These are phyloP conservation scores for Holothuria leucospilota DNA, from an alignment of 53 echinoderm and acorn worm species.

Conservation along the genomic window DNA sequence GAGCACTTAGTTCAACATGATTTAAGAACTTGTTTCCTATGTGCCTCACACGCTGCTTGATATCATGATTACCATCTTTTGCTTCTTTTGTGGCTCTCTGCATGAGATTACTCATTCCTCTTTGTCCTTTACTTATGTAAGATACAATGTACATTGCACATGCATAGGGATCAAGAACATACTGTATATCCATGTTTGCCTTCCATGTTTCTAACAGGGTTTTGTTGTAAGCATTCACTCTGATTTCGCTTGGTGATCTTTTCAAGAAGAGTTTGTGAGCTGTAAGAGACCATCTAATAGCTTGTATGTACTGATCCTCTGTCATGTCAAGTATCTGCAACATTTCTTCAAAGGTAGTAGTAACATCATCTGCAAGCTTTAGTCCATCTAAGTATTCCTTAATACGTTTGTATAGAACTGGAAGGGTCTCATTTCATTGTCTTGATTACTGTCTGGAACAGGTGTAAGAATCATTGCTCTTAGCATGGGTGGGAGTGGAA, in stretches of 20 bases:
- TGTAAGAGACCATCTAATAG: background rate
- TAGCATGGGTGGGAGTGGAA: background rate
- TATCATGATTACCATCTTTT: conserved; percentile 40
- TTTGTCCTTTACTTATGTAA: too few species aligned
- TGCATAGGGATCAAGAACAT: too few species aligned
- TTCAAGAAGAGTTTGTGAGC: background rate
- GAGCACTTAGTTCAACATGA: conserved; percentile 48
- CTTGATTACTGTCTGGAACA: background rate
- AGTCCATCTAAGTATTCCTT: background rate
- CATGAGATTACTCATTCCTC: too few species aligned
- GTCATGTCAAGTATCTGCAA: background rate
- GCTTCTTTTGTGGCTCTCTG: conserved; percentile 62
- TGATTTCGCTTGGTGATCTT: too few species aligned
- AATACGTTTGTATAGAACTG: background rate
- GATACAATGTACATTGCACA: too few species aligned
- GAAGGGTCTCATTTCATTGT: background rate
- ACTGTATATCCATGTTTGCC: too few species aligned
- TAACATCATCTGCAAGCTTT: background rate
- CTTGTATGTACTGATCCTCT: background rate
- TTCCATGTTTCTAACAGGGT: conserved; percentile 44
- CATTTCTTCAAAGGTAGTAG: background rate
- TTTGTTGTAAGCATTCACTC: conserved; percentile 61
- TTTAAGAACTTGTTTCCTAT: too few species aligned
- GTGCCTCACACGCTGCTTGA: conserved; percentile 26
- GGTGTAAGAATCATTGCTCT: conserved; percentile 17